phyloP scores from a whole-genome alignment of 2,888 invertebrate genomes.

The Latheticus oryzae region DNA sequence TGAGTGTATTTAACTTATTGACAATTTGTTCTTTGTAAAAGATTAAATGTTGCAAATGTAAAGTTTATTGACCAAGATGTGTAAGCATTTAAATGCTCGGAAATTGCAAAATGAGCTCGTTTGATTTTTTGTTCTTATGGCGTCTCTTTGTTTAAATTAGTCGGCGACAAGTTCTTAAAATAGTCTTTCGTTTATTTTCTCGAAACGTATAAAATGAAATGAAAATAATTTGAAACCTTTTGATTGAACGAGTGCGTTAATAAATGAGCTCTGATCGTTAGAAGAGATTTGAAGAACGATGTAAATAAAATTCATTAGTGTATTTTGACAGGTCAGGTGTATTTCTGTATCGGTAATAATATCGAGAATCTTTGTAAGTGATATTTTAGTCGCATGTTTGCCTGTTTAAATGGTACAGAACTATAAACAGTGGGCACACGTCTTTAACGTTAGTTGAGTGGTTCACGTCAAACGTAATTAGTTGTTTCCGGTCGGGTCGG shows the following conservation, averaged over 20 bases:
- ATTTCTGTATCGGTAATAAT: conserved; percentile 35
- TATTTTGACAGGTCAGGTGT: conserved; percentile 40
- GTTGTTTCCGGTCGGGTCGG: conserved; percentile 63
- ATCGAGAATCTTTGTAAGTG: conserved; percentile 31
- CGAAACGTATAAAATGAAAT: no score
- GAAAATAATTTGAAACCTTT: no score
- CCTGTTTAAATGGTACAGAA: conserved; percentile 41
- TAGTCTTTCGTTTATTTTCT: no score
- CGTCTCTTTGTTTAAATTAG: no score
- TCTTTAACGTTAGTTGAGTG: conserved; percentile 62
- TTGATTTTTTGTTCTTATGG: no score
- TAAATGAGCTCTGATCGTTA: conserved; percentile 25
- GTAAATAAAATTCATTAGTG: conserved; percentile 25
- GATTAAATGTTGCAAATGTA: no score
- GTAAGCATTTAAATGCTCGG: no score
- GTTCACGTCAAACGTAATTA: conserved; percentile 65
- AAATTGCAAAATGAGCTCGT: no score
- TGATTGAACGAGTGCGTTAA: conserved; percentile 32
- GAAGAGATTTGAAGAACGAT: conserved; percentile 21
- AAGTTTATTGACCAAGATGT: no score
- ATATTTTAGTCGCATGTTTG: conserved; percentile 34
- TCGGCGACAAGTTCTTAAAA: no score
- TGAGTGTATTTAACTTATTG: no score
- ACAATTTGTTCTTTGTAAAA: no score
- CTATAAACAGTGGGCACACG: conserved; percentile 56